Conservation (phyloP, 2,797 vertebrate genomes). For the Allobates femoralis region DNA sequence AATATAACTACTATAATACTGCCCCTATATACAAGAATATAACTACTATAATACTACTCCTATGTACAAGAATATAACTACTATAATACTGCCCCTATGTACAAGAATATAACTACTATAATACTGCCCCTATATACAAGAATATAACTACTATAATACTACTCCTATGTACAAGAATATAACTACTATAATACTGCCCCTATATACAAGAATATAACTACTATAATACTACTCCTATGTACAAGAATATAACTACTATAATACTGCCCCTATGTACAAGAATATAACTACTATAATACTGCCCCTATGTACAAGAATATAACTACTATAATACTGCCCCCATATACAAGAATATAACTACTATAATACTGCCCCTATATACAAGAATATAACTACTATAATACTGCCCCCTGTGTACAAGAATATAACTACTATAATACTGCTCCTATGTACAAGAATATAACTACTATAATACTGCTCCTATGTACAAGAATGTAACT, state of each 20-base stretch:
- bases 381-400: conserved; percentile 6
- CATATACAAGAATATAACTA: not conserved
- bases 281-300: not conserved
- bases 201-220: too few relatives aligned
- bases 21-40: not conserved
- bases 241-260: not conserved
- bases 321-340: not conserved
- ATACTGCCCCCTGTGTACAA: not conserved
- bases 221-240: too few relatives aligned
- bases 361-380: conserved; percentile 3
- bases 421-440: conserved; percentile 14
- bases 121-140: too few relatives aligned
- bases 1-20: too few relatives aligned
- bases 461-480: conserved; percentile 8
- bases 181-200: too few relatives aligned
- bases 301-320: not conserved
- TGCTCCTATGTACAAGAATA: not conserved
- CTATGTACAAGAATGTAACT: conserved; percentile 6
- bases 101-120: too few relatives aligned
- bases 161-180: too few relatives aligned
- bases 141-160: too few relatives aligned
- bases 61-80: not conserved
- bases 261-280: not conserved
- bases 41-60: not conserved
- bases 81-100: too few relatives aligned